Percentiles rank a stretch among this genome's conserved stretches.
phyloP scores from a whole-genome alignment of 2,113 vertebrate species.

The Struthio camelus region DNA sequence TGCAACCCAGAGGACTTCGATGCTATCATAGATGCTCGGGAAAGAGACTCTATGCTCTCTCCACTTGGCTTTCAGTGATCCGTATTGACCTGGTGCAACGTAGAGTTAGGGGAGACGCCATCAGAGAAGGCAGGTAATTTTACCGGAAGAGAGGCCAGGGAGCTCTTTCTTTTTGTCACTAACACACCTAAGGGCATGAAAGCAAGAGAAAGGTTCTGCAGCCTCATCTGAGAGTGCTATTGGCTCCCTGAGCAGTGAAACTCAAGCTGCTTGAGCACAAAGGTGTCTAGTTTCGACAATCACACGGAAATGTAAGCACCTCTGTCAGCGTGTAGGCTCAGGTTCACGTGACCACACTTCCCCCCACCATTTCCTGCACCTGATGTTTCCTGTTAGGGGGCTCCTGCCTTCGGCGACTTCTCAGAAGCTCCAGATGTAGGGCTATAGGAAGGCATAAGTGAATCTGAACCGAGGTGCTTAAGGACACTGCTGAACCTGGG shows the following conservation, averaged over 20 bases:
- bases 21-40: not conserved
- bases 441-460: too few species aligned
- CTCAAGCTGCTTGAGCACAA: not conserved
- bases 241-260: not conserved
- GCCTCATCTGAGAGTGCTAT: not conserved
- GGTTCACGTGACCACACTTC: too few species aligned
- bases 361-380: too few species aligned
- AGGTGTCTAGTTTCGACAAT: too few species aligned
- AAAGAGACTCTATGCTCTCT: not conserved
- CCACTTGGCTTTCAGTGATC: not conserved
- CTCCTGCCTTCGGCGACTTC: too few species aligned
- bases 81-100: not conserved
- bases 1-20: not conserved
- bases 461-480: too few species aligned
- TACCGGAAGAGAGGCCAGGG: too few species aligned
- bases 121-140: not conserved
- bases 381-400: too few species aligned
- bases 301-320: too few species aligned
- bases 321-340: too few species aligned
- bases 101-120: not conserved
- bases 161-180: not conserved
- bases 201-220: not conserved
- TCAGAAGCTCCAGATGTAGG: too few species aligned
- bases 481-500: not conserved
- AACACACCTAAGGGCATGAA: not conserved